Base-by-base conservation (phyloP, 1,140 invertebrate genomes). In the Diachasma alloeum region DNA sequence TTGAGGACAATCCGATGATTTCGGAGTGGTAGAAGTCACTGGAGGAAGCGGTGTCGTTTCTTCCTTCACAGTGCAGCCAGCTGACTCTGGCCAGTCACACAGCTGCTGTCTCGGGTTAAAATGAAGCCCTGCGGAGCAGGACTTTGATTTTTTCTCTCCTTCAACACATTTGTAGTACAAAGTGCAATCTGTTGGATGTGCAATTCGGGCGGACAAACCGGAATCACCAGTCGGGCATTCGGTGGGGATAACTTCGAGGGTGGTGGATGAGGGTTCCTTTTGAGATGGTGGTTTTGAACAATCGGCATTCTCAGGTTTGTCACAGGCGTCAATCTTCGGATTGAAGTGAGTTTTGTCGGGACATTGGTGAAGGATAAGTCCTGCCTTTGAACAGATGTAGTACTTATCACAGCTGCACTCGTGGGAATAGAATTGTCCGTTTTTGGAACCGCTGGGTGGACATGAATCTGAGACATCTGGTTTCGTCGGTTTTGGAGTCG, bases 141-240 rank as follows among this genome's bases (percentile, higher is more conserved):
- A 26, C 74, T 91, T 87, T 70, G 87, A 81, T 10, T 90, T 85
- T 67, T 91, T 90, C 13, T 81, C 74, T 0, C 90, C 90, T 67
- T 91, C 86, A 39, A 81, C 83, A 75, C 92, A 92, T 71, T 88
- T 87, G 84, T 89, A 93, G 85, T 90, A 93, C 76, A 89, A 87
- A 1, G 82, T 81, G 77, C 91, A 92, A 77, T 91, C 84, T 0
- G 77, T 81, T 63, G 87, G 89, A 69, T 91, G 87, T 0, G 89
- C 88, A 17, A 91, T 80, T 0, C 88, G 84, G 0, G 90, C 74
- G 0, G 78, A 78, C 8, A 56, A 17, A 71, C 77, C 24, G 44
- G 74, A 63, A 48, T 63, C 74, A 11, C 36, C 24, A 24, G 6
- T 36, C 0, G 79, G 81, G 79, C 81, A 82, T 77, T 79, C 75